Base-by-base conservation (phyloP, 2,113 vertebrate species). In the Pseudolaguvia tuberculata region DNA sequence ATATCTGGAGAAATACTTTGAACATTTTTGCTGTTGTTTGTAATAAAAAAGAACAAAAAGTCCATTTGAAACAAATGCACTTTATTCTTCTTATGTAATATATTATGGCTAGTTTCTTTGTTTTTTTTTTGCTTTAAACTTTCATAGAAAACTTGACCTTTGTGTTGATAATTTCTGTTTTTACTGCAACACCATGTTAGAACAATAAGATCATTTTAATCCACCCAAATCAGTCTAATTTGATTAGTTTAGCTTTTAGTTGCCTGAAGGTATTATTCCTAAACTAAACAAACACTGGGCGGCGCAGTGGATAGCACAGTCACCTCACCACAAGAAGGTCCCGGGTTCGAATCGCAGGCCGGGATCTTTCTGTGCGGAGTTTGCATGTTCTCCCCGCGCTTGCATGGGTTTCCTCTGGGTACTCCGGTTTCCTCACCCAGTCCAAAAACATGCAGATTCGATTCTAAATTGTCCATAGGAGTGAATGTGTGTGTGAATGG, bases 121-220 rank as follows among this genome's bases (percentile, higher is more conserved):
- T n/a, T n/a, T n/a, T n/a, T n/a, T n/a, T n/a, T n/a, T n/a, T n/a
- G n/a, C n/a, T 68, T 4, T 29, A 21, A 51, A 27, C 27, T 20
- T 21, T 9, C 48, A 12, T 47, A 50, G 15, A 67, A 50, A 51
- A 20, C 15, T 3, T 68, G 25, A 68, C 17, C 66, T 68, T n/a
- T 53, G 29, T 39, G 31, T 70, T 2, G 12, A n/a, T 69, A 53
- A 68, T 25, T 68, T 35, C 13, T 27, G 52, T 70, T 52, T 51
- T 55, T 42, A 55, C 13, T 70, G 12, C n/a, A 45, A 23, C 27
- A 39, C 45, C 11, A 45, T 45, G n/a, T 23, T 70, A 17, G 35
- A 55, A 55, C 68, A 70, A 55, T 69, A 39, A n/a, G 61, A 45
- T 65, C 21, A 53, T 53, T 55, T 70, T 23, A 70, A 56, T 70